phyloP scores from a whole-genome alignment of 2,797 vertebrate species.

The Micromesistius poutassou region DNA sequence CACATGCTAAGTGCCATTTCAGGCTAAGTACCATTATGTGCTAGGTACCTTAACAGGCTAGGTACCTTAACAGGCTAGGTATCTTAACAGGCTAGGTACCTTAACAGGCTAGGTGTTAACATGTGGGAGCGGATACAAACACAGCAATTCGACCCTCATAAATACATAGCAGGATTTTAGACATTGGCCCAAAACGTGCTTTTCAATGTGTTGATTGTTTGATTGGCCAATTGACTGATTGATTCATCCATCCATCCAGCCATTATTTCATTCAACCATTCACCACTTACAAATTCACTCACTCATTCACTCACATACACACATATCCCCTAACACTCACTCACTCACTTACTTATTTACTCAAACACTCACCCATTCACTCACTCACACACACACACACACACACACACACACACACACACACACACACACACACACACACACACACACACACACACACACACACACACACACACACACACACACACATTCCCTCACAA shows the following conservation, averaged over 20 bases:
- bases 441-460: neutral
- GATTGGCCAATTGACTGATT: neutral
- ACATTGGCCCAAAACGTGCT: no score
- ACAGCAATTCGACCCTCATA: neutral
- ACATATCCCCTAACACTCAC: neutral
- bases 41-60: neutral
- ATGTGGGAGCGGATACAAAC: neutral
- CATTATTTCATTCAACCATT: neutral
- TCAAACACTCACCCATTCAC: neutral
- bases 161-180: no score
- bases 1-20: neutral
- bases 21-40: neutral
- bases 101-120: no score
- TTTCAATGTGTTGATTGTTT: no score
- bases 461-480: constrained; percentile 4
- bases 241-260: neutral
- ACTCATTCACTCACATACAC: neutral
- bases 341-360: neutral
- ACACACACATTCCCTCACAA: constrained; percentile 3
- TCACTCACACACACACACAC: neutral
- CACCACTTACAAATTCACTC: neutral
- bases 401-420: constrained; percentile 4
- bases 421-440: neutral
- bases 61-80: neutral
- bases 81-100: neutral